Conservation (phyloP, 2,888 invertebrate species). For the Drosophila siamana region DNA sequence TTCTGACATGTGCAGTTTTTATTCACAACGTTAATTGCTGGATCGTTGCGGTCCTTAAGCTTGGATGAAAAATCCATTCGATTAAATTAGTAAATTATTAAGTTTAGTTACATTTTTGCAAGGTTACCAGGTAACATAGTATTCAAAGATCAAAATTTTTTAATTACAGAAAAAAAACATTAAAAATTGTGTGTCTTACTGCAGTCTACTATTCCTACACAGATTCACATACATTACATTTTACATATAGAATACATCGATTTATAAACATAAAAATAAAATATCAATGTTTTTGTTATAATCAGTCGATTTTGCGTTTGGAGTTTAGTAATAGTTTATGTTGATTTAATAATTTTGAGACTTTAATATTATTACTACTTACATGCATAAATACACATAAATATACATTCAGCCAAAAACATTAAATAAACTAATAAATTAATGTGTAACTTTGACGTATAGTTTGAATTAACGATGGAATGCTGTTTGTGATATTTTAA, state of each 20-base stretch:
- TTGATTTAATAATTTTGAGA: conserved; percentile 48
- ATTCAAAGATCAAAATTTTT: conserved; percentile 39
- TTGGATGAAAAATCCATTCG: conserved; percentile 24
- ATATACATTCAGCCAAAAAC: conserved; percentile 25
- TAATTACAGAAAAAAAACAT: conserved; percentile 20
- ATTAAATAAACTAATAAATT: not conserved
- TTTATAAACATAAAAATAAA: conserved; percentile 30
- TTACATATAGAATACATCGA: conserved; percentile 29
- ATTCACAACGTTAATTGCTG: conserved; percentile 7
- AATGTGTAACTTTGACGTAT: conserved; percentile 7
- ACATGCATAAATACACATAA: conserved; percentile 37
- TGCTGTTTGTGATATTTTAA: conserved; percentile 19
- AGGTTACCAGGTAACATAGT: conserved; percentile 59
- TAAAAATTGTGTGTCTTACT: conserved; percentile 39
- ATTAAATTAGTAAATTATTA: conserved; percentile 37
- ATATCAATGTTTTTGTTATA: conserved; percentile 50
- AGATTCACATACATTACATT: conserved; percentile 29
- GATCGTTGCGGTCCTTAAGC: conserved; percentile 2
- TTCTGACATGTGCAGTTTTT: not conserved
- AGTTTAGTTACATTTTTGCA: conserved; percentile 37
- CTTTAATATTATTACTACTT: conserved; percentile 54
- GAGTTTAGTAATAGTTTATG: conserved; percentile 36
- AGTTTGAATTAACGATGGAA: conserved; percentile 20
- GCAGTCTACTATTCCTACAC: conserved; percentile 29
- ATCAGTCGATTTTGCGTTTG: conserved; percentile 67